Base-by-base conservation (phyloP, 2,888 invertebrate genomes). In the Lasioglossum marginatum region DNA sequence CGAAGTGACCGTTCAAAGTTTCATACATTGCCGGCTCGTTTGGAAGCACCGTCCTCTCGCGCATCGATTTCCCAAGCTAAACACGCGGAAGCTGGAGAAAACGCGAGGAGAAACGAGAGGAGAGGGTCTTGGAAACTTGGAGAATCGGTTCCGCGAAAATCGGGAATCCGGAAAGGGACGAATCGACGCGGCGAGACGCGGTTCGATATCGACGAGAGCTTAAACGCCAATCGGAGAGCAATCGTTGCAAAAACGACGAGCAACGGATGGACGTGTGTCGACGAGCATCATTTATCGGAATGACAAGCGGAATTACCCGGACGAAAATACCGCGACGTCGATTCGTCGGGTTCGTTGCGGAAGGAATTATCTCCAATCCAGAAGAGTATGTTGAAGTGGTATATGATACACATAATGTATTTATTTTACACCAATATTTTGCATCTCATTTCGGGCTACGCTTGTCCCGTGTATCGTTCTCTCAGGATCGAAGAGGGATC, bases 241-340 rank as follows among this genome's bases (percentile, higher is more conserved):
- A 66, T 66, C 19, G 66, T 66, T 66, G 34, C 31, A 31, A 68
- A 34, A 68, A 68, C 66, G 66, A 34, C 66, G 34, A 66, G 34
- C 34, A 34, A 23, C 34, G 66, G 34, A 68, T 19, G 34, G 34
- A 68, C 66, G 23, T 34, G 66, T 31, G 66, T 63, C 63, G 63
- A 63, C 63, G 63, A 27, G 63, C 63, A 63, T 63, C 63, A 89
- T 89, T 87, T 86, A 85, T 85, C 83, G 77, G 80, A 72, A 84
- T 57, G 66, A 45, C 73, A 43, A 68, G 40, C 8, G 19, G 70
- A 63, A 43, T 43, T 68, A 82, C 48, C 57, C 19, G 45, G 68
- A 40, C 45, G 57, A 60, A 75, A 78, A 71, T n/a, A 63, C 19
- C 63, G 31, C 63, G 63, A 63, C 31, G 63, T 63, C 63, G 63